These are phyloP conservation scores for Oryctes rhinoceros DNA, from an alignment of 1,140 invertebrate genomes.

Conservation along the genomic window DNA sequence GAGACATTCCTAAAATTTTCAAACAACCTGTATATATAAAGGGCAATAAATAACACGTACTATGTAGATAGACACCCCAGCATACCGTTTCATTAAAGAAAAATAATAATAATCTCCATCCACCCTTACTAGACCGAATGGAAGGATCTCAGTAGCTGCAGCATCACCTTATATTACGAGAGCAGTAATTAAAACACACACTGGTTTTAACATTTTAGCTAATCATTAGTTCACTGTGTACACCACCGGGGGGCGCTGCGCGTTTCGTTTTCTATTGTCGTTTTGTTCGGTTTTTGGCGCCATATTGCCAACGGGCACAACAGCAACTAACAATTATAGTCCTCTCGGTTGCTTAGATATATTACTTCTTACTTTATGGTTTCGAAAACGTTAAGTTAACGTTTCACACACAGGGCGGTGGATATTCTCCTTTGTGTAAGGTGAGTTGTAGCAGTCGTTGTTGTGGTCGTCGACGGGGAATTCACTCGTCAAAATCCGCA, in stretches of 20 bases:
- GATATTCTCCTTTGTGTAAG: conserved; percentile 8
- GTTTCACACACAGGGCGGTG: background rate
- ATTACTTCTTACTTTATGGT: conserved; percentile 53
- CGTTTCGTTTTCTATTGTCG: conserved; percentile 39
- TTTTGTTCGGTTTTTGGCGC: conserved; percentile 58
- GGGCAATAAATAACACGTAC: background rate
- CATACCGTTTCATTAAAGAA: conserved; percentile 6
- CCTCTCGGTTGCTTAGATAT: conserved; percentile 53
- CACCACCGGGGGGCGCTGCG: conserved; percentile 51
- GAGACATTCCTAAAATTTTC: too few relatives aligned
- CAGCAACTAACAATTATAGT: conserved; percentile 56
- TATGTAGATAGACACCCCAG: background rate
- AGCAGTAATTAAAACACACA: conserved; percentile 53
- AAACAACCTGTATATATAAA: too few relatives aligned
- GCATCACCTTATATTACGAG: conserved; percentile 46
- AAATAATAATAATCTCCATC: background rate
- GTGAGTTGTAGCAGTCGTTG: background rate
- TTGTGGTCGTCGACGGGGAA: too few relatives aligned
- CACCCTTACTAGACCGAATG: background rate
- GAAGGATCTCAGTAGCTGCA: background rate
- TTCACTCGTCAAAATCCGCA: background rate
- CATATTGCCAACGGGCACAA: conserved; percentile 54
- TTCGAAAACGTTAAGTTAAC: conserved; percentile 26
- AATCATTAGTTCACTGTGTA: conserved; percentile 55
- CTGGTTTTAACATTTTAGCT: conserved; percentile 54